These are phyloP conservation scores for Himantopus leucocephalus DNA, from an alignment of 2,113 vertebrate species.

Conservation along the genomic window DNA sequence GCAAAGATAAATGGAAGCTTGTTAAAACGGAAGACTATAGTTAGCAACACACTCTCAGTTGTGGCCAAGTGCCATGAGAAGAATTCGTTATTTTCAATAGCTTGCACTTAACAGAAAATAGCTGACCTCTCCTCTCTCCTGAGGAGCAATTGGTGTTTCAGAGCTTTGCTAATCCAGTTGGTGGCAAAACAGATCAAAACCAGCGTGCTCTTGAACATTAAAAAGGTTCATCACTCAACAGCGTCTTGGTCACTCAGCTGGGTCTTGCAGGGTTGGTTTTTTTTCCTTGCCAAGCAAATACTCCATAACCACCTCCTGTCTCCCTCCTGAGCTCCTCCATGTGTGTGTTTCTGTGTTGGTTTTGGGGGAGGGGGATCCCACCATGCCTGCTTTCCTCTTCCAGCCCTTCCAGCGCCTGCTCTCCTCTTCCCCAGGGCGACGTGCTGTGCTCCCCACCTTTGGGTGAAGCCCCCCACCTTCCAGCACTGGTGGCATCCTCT, in stretches of 20 bases:
- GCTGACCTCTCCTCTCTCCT: background rate
- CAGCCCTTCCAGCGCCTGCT: background rate
- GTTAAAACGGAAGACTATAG: background rate
- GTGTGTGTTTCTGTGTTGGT: background rate
- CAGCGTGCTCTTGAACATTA: background rate
- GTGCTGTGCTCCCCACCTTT: fast-evolving
- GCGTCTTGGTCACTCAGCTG: background rate
- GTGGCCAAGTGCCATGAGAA: constrained; percentile 10
- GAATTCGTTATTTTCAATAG: constrained; percentile 2
- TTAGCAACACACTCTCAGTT: background rate
- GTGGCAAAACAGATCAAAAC: background rate
- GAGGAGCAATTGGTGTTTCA: background rate
- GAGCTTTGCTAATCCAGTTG: background rate
- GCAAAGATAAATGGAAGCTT: background rate
- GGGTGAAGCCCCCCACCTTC: background rate
- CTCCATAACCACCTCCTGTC: background rate
- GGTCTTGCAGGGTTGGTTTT: background rate
- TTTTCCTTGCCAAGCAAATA: background rate
- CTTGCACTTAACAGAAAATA: constrained; percentile 2
- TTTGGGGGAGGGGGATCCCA: fast-evolving
- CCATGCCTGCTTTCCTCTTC: background rate
- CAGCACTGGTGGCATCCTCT: fast-evolving
- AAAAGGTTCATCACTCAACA: background rate
- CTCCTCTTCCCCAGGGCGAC: background rate
- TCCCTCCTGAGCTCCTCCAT: background rate